phyloP scores from a whole-genome alignment of 2,888 invertebrate genomes.

The Drosophila peninsularis region DNA sequence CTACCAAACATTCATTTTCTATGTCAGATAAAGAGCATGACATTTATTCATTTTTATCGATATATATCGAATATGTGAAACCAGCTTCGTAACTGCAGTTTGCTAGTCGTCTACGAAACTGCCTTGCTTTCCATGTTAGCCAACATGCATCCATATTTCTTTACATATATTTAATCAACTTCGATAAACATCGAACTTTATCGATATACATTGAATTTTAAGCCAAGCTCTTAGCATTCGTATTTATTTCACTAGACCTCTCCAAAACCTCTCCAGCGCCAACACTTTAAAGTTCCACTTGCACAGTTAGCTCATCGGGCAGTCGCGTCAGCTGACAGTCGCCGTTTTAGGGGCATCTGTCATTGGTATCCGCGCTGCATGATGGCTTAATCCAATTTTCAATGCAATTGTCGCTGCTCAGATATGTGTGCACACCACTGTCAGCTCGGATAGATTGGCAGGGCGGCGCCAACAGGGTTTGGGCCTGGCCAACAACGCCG shows the following conservation, averaged over 20 bases:
- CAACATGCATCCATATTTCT: too few relatives aligned
- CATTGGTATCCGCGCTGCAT: slow-evolving; percentile 53
- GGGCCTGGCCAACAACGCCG: slow-evolving; percentile 19
- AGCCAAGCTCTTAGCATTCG: background rate
- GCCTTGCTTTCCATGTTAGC: too few relatives aligned
- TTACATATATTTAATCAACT: too few relatives aligned
- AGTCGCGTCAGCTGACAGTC: slow-evolving; percentile 12
- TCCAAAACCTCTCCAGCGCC: background rate
- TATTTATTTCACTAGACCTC: background rate
- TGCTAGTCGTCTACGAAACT: too few relatives aligned
- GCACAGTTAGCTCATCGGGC: slow-evolving; percentile 21
- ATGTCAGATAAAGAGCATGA: too few relatives aligned
- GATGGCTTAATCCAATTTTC: slow-evolving; percentile 75
- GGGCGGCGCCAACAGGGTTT: background rate
- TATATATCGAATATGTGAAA: too few relatives aligned
- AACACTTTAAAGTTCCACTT: background rate
- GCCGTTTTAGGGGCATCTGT: slow-evolving; percentile 50
- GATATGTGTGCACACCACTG: slow-evolving; percentile 45
- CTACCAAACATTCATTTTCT: too few relatives aligned
- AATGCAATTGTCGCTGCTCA: slow-evolving; percentile 73
- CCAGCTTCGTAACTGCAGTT: too few relatives aligned
- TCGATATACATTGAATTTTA: background rate
- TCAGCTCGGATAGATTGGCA: slow-evolving; percentile 12
- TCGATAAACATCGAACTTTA: too few relatives aligned
- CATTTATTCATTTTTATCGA: too few relatives aligned